Percentiles rank a stretch among this genome's conserved stretches.
Evolutionary conservation across 2,113 vertebrate genomes (phyloP).

Genomic region (Phodopus roborovskii): DNA sequence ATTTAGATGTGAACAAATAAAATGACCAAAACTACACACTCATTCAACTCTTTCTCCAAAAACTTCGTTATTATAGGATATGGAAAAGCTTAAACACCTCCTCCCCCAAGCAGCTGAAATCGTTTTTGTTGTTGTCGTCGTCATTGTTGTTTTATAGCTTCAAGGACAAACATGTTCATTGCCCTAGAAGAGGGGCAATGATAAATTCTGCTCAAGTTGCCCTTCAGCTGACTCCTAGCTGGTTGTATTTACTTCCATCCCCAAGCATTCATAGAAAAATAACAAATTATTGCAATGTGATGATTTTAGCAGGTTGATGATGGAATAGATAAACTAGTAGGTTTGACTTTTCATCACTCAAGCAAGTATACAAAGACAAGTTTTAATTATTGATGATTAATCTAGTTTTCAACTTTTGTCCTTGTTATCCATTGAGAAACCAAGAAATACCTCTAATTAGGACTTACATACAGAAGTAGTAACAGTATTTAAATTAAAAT

Average conservation of each 20-base stretch:
- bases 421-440: background rate
- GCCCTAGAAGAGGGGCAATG: background rate
- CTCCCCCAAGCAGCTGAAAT: background rate
- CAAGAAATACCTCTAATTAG: constrained; percentile 5
- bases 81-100: background rate
- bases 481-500: constrained; percentile 11
- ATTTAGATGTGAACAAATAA: background rate
- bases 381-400: background rate
- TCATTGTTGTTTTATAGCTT: background rate
- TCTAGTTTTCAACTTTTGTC: background rate
- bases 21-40: background rate
- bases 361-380: constrained; percentile 23
- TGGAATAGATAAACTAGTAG: background rate
- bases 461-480: background rate
- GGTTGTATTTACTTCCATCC: background rate
- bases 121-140: background rate
- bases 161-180: background rate
- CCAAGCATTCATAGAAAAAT: background rate
- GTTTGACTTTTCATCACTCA: background rate
- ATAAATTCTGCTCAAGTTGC: background rate
- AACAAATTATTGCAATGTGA: background rate
- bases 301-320: background rate
- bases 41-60: background rate
- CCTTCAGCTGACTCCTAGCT: background rate
- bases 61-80: background rate